These are phyloP conservation scores for Pholis gunnellus DNA, from an alignment of 2,113 vertebrate species.

Conservation along the genomic window DNA sequence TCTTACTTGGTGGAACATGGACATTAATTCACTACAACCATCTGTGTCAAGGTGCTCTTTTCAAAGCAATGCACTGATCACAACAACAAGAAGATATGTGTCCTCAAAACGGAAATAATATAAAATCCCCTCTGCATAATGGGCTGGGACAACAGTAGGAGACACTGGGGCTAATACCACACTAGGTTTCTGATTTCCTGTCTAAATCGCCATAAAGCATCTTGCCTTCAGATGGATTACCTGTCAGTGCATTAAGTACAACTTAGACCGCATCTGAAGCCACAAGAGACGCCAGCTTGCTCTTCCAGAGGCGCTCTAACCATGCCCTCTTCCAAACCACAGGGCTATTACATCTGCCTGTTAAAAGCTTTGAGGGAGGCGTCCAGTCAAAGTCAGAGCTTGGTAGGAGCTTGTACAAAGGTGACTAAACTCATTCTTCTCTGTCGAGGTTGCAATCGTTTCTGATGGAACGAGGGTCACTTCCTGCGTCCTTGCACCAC, in stretches of 20 bases:
- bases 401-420: slow-evolving; percentile 63
- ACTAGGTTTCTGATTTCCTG: slow-evolving; percentile 79
- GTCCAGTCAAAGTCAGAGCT: slow-evolving; percentile 74
- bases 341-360: slow-evolving; percentile 80
- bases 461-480: slow-evolving; percentile 23
- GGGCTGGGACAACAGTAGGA: slow-evolving; percentile 62
- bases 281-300: slow-evolving; percentile 76
- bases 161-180: slow-evolving; percentile 64
- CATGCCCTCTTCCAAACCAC: slow-evolving; percentile 79
- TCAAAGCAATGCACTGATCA: not conserved
- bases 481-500: not conserved
- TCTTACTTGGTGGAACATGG: slow-evolving; percentile 12
- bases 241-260: slow-evolving; percentile 83
- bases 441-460: slow-evolving; percentile 46
- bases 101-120: slow-evolving; percentile 8
- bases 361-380: slow-evolving; percentile 82
- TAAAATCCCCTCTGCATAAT: slow-evolving; percentile 18
- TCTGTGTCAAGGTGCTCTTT: not conserved
- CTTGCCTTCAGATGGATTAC: slow-evolving; percentile 82
- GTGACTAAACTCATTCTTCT: slow-evolving; percentile 73
- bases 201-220: slow-evolving; percentile 77
- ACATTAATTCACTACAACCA: not conserved
- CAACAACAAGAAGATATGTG: slow-evolving; percentile 10
- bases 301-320: slow-evolving; percentile 71
- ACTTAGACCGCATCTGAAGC: slow-evolving; percentile 80